A percentile compares a stretch with the other conserved stretches of the same genome.
Conservation (phyloP, 2,113 vertebrate genomes). For the Sinocyclocheilus maitianheensis region DNA sequence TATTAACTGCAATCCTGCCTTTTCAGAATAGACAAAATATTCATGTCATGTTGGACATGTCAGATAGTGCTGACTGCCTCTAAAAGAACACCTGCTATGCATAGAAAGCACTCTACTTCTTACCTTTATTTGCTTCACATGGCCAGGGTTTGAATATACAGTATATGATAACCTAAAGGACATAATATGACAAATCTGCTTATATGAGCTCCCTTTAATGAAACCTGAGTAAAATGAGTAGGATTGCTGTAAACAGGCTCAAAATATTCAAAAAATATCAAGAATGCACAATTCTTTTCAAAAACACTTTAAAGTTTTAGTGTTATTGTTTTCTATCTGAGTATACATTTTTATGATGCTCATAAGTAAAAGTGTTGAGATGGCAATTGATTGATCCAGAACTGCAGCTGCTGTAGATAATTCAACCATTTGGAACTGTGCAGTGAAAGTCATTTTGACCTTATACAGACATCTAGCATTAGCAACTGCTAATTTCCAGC, state of each 20-base stretch:
- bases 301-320: background rate
- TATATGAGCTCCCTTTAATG: background rate
- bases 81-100: background rate
- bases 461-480: slow-evolving; percentile 39
- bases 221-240: slow-evolving; percentile 4
- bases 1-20: background rate
- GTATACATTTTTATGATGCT: background rate
- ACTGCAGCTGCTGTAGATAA: slow-evolving; percentile 40
- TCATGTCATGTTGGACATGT: background rate
- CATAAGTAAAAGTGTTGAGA: background rate
- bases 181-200: background rate
- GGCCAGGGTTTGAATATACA: background rate
- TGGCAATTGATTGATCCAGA: slow-evolving; percentile 31
- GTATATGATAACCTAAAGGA: background rate
- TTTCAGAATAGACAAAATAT: slow-evolving; percentile 6
- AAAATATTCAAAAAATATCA: background rate
- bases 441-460: slow-evolving; percentile 11
- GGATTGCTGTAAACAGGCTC: background rate
- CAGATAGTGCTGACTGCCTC: background rate
- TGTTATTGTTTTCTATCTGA: background rate
- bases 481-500: slow-evolving; percentile 25
- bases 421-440: slow-evolving; percentile 49
- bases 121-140: background rate
- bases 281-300: background rate
- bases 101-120: background rate